These are phyloP conservation scores for Acanthornis magna DNA, from an alignment of 2,797 vertebrate genomes.

Conservation along the genomic window DNA sequence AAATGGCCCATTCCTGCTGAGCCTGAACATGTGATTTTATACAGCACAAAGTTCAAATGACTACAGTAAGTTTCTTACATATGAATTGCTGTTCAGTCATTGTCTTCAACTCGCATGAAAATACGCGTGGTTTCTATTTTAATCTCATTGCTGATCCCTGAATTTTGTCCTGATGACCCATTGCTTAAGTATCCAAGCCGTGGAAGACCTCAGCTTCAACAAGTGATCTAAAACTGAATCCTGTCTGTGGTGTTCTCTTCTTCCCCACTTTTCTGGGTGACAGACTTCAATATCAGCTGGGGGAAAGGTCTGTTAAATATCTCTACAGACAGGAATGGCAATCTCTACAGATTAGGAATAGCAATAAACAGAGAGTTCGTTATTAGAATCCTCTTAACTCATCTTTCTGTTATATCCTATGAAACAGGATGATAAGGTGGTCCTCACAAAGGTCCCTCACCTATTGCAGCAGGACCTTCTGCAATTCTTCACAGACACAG, in stretches of 20 bases:
- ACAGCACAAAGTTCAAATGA: background rate
- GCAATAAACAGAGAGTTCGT: background rate
- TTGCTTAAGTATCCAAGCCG: background rate
- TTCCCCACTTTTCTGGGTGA: background rate
- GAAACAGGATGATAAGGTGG: background rate
- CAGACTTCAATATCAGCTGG: background rate
- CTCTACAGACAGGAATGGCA: background rate
- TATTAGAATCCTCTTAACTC: background rate
- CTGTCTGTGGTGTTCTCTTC: background rate
- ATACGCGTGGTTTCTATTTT: background rate
- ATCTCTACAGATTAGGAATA: background rate
- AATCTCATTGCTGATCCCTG: background rate
- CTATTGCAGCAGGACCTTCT: background rate
- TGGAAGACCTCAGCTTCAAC: background rate
- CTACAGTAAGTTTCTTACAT: background rate
- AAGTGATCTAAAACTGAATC: background rate
- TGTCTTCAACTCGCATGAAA: background rate
- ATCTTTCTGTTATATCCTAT: background rate
- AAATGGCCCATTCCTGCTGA: background rate
- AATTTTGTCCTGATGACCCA: background rate
- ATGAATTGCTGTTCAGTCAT: background rate
- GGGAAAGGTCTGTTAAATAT: background rate
- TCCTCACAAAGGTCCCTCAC: fast-evolving
- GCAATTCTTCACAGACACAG: background rate
- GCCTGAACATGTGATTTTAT: background rate